Evolutionary conservation across 2,888 invertebrate genomes (phyloP).

Genomic region (Drosophila stalkeri): DNA sequence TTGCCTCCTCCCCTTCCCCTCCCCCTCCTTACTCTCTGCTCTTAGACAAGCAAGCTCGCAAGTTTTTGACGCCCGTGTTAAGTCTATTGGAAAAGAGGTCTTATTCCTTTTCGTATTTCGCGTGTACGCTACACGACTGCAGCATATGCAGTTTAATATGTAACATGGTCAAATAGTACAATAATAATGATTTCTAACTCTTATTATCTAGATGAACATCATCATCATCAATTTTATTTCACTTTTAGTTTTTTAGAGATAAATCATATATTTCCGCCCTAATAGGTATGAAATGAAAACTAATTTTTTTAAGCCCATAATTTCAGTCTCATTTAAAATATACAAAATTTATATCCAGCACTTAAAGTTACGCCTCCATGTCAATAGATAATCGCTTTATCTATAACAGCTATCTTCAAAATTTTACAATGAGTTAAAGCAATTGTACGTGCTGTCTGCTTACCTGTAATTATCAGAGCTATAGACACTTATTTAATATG

Average conservation of each 20-base stretch:
- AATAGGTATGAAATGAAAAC: not conserved
- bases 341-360: not conserved
- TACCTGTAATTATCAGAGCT: not conserved
- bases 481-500: conserved; percentile 6
- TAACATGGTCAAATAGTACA: too few species aligned
- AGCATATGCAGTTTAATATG: conserved; percentile 17
- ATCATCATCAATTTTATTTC: not conserved
- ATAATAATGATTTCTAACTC: too few species aligned
- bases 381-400: not conserved
- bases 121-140: conserved; percentile 34
- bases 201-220: too few species aligned
- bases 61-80: conserved; percentile 72
- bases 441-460: not conserved
- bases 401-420: not conserved
- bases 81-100: conserved; percentile 74
- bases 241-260: not conserved
- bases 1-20: not conserved
- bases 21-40: not conserved
- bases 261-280: not conserved
- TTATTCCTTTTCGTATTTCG: conserved; percentile 40
- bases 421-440: not conserved
- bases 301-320: too few species aligned
- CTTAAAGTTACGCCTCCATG: not conserved
- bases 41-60: conserved; percentile 76
- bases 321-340: not conserved